phyloP scores from a whole-genome alignment of 2,113 vertebrate species.

The Fulica atra region DNA sequence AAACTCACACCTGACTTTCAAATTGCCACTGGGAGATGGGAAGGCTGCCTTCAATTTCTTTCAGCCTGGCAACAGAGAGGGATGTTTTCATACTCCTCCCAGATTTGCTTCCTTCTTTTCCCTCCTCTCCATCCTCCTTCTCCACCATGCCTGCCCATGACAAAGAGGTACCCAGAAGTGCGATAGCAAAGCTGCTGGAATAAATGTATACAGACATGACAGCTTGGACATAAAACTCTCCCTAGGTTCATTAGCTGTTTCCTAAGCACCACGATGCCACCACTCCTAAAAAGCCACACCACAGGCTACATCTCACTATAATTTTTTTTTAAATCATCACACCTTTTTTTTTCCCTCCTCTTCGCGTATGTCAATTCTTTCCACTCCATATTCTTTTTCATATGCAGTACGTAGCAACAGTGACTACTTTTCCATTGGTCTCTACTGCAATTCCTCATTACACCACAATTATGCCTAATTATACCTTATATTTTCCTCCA shows the following conservation, averaged over 20 bases:
- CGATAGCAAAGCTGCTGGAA: not conserved
- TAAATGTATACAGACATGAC: not conserved
- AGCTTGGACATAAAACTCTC: not conserved
- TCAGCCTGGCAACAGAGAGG: not conserved
- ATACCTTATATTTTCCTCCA: not conserved
- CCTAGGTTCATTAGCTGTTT: not conserved
- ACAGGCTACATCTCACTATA: not conserved
- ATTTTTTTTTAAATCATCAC: not conserved
- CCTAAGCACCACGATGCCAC: not conserved
- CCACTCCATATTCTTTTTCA: not conserved
- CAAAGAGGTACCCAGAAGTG: not conserved
- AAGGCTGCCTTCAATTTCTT: not conserved
- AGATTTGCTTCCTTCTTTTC: not conserved
- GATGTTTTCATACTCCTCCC: not conserved
- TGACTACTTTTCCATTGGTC: not conserved
- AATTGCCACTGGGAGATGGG: not conserved
- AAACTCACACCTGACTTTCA: not conserved
- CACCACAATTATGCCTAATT: not conserved
- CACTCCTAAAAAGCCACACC: not conserved
- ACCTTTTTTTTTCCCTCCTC: not conserved
- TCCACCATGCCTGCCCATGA: not conserved
- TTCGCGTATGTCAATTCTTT: not conserved
- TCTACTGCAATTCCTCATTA: not conserved
- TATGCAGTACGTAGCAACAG: not conserved
- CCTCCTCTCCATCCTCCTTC: not conserved